Conservation (phyloP, 2,113 vertebrate species). For the Alaudala cheleensis region DNA sequence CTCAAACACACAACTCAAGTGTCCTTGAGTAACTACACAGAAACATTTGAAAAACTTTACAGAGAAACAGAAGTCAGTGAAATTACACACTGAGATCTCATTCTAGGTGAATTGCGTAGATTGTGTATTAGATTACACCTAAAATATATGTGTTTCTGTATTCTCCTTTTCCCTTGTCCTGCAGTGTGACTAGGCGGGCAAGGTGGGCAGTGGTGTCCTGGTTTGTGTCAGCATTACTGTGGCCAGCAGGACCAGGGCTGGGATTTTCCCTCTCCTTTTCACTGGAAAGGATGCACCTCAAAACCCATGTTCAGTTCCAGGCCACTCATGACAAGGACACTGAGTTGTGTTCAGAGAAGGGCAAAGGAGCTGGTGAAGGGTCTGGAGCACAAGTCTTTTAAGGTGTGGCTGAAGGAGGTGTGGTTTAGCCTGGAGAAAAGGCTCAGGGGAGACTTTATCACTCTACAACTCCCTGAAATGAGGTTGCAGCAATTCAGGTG, state of each 20-base stretch:
- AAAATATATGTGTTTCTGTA: background rate
- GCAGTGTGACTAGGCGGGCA: background rate
- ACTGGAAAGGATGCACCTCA: background rate
- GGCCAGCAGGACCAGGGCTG: background rate
- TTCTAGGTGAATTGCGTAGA: background rate
- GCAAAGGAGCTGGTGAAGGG: background rate
- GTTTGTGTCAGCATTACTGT: background rate
- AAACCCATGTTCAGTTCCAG: background rate
- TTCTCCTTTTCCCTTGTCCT: background rate
- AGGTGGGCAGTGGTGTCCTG: background rate
- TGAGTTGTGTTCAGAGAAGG: background rate
- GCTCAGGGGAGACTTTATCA: background rate
- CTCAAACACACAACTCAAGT: background rate
- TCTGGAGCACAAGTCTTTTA: background rate
- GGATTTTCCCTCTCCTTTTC: background rate
- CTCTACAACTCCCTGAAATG: background rate
- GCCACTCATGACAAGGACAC: background rate
- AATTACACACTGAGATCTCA: background rate
- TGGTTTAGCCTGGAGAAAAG: background rate
- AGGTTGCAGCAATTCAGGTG: background rate
- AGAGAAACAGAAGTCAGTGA: background rate
- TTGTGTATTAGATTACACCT: background rate
- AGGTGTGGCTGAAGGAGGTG: background rate
- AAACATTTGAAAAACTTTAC: background rate
- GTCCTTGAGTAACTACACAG: background rate